Evolutionary conservation across 2,888 invertebrate genomes (phyloP), one percentile per base, ranked within the genome.

Genomic region (Cosmorhoe ocellata): DNA sequence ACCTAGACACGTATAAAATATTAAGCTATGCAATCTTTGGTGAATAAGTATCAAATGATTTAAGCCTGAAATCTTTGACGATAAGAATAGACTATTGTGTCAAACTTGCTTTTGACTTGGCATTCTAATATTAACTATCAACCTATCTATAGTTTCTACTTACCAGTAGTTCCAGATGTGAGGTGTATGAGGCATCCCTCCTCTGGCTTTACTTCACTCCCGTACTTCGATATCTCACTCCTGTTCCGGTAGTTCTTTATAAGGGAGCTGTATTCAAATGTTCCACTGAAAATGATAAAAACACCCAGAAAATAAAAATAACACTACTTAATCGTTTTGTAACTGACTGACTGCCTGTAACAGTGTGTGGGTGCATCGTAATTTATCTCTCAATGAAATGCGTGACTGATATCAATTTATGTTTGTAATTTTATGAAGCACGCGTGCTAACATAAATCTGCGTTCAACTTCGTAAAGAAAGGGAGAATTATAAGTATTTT

Each of bases 171-270:
- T 0, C 91, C 91, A 5, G 97, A 97, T 3, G 97, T 97, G 69
- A 97, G 96, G 75, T 96, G 94, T 63, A 98, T 95, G 71, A 95
- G 94, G 58, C 92, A 92, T 2, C 94, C 93, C 44, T 94, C 93
- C 67, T 94, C 93, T 9, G 95, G 92, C 40, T 93, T 92, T 3
- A 96, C 86, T 18, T 87, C 83, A 11, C 81, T 75, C 63, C 94
- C 93, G 43, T 82, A 84, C 39, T 65, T 68, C 0, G 81, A 74
- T 11, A 81, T 71, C 7, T 76, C 74, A 18, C 62, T 67, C 9
- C 63, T 69, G 30, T 71, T 75, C 24, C 56, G 67, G 36, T 76
- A 69, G 0, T 73, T 70, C 5, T 58, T 61, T n/a, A 80, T 58
- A 4, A 91, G 53, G 0, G 77, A 66, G 13, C 79, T 68, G 13